Percentiles rank a stretch among this genome's conserved stretches.
These are phyloP conservation scores for Grus americana DNA, from an alignment of 2,113 vertebrate species.

Conservation along the genomic window DNA sequence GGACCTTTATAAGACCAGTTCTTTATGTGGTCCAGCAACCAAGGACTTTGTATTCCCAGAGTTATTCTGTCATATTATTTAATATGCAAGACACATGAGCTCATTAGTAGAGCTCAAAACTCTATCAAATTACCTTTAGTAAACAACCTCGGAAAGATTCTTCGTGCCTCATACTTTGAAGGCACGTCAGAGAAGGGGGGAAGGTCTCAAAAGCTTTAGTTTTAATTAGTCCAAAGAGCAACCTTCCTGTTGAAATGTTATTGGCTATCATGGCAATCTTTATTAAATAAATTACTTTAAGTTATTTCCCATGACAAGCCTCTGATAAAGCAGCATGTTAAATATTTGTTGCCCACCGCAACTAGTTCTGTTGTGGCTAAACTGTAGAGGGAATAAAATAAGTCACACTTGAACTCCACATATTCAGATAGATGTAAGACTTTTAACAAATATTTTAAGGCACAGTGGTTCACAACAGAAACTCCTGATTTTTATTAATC, in stretches of 20 bases:
- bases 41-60: not conserved
- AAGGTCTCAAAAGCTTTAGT: slow-evolving; percentile 47
- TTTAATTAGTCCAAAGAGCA: slow-evolving; percentile 56
- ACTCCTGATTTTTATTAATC: not conserved
- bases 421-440: not conserved
- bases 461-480: not conserved
- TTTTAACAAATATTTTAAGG: not conserved
- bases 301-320: slow-evolving; percentile 52
- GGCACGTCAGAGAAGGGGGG: not conserved
- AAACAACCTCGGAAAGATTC: slow-evolving; percentile 46
- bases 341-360: not conserved
- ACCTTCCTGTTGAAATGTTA: slow-evolving; percentile 29
- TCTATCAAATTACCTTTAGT: slow-evolving; percentile 57
- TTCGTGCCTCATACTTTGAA: not conserved
- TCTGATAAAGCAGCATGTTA: slow-evolving; percentile 17
- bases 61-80: not conserved
- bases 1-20: not conserved
- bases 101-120: slow-evolving; percentile 54
- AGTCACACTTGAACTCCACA: not conserved
- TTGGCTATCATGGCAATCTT: slow-evolving; percentile 38
- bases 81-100: slow-evolving; percentile 26
- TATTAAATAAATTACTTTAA: slow-evolving; percentile 39
- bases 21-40: not conserved
- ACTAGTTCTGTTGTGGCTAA: not conserved
- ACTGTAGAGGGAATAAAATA: not conserved